Base-by-base conservation (phyloP, 2,888 invertebrate species). In the Cryptophagus acutangulus region DNA sequence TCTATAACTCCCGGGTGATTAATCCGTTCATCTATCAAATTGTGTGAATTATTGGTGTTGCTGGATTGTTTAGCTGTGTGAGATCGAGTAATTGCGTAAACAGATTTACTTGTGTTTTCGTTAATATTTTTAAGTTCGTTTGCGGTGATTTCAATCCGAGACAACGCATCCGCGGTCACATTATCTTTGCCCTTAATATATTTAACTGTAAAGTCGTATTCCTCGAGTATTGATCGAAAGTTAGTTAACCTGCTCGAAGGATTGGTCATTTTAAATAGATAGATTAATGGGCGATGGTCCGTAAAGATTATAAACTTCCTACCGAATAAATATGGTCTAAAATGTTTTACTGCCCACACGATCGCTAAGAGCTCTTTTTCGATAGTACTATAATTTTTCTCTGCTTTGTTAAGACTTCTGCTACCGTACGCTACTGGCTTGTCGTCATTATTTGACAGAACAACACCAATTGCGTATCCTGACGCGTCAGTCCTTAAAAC, bases 191-290 rank as follows among this genome's bases (percentile, higher is more conserved):
- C 36, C 40, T 26, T 39, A n/a, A 33, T 25, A 9, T 29, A 33
- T 10, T 17, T 14, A 3, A 30, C 16, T 14, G 26, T 33, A 12
- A 31, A 40, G 28, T 42, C 42, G 24, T 45, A 41, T 30, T 45
- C 35, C 17, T 45, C 44, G 3, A 59, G 25, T 14, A 49, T 46
- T 8, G 53, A 40, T 33, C 54, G 31, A 36, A 54, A 54, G 36
- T 48, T 48, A 1, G n/a, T n/a, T n/a, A n/a, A n/a, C n/a, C n/a
- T n/a, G n/a, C n/a, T n/a, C n/a, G n/a, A n/a, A n/a, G 54, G 51
- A 37, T 54, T 52, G 40, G 39, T 45, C 36, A 54, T 43, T 5
- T 45, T 37, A 20, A 51, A 55, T 15, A 57, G 26, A 36, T 55
- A 56, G 2, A 50, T 17, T 9, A 57, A 35, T 1, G 53, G 52